Base-by-base conservation (phyloP, 2,113 vertebrate species). In the Mandrillus leucophaeus region DNA sequence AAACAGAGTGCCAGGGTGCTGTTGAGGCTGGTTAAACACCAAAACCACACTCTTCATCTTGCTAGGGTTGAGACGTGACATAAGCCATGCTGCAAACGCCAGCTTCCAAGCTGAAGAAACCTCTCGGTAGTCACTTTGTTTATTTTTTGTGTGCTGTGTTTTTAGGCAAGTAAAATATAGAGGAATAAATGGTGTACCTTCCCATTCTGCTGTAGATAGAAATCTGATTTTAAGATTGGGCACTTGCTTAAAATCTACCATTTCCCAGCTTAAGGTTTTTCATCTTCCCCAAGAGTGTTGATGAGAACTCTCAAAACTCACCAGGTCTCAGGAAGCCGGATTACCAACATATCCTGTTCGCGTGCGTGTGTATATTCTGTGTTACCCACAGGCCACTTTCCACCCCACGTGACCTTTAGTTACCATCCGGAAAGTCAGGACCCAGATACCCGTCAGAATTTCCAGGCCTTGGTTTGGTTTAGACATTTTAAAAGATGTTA, bases 1-100 rank as follows among this genome's bases (percentile, higher is more conserved):
- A 99, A 99, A 97, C 97, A 96, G 98, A 98, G 98, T 99, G 99
- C 99, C 99, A 99, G 98, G 98, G 98, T 99, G 98, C 98, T 98
- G 97, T 98, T 98, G 98, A 98, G 96, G 87, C 98, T 99, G 98
- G 98, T 99, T 99, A 99, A 98, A 99, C 98, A 96, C 98, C 88
- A 98, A 99, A 99, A 99, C 99, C 99, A 98, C 99, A 98, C 93
- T 98, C 94, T 91, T 98, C 78, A 81, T 98, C 97, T 98, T 90
- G 59, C 97, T 93, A 98, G 98, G 90, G 95, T 98, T 98, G 98
- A 98, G 99, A 99, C 99, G 98, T 99, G 99, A 99, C 98, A 98
- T 97, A 92, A 98, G 96, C 98, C 98, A 98, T 98, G 98, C 97
- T 98, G 90, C 98, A 94, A 96, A 92, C 80, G 3, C 95, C 95